Conservation (phyloP, 2,888 invertebrate genomes). For the Drosophila colorata region DNA sequence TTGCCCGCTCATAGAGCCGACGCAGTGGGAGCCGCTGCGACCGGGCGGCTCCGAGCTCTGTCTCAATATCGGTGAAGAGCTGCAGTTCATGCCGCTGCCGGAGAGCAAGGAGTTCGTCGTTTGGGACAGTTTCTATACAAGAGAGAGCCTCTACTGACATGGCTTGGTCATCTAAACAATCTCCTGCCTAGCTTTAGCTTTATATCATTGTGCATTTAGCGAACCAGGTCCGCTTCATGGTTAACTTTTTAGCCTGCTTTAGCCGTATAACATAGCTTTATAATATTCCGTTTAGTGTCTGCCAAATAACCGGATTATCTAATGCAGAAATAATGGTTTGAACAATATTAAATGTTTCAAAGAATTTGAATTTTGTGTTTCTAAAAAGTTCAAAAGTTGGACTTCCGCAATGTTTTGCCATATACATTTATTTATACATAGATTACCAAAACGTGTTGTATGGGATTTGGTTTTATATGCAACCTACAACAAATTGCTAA, state of each 20-base stretch:
- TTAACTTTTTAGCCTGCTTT: constrained; percentile 9
- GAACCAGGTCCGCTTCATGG: no score
- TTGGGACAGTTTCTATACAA: constrained; percentile 78
- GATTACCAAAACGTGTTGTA: no score
- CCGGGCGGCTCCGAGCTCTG: constrained; percentile 67
- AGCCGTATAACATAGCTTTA: not conserved
- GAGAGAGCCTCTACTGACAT: constrained; percentile 58
- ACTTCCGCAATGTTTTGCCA: no score
- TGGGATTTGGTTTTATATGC: no score
- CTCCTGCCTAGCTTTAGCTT: not conserved
- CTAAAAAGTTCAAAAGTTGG: no score
- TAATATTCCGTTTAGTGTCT: no score
- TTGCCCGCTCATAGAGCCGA: constrained; percentile 67
- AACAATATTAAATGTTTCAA: no score
- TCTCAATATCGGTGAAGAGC: constrained; percentile 77
- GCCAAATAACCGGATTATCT: no score
- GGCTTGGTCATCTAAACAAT: not conserved
- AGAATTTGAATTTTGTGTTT: no score
- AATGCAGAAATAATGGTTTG: no score
- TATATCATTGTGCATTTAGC: not conserved
- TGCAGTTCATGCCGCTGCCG: constrained; percentile 76
- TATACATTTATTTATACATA: no score
- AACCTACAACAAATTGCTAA: no score
- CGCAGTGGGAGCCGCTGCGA: constrained; percentile 69
- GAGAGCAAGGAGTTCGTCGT: constrained; percentile 74